These are phyloP conservation scores for Tapirus terrestris DNA, from an alignment of 2,113 vertebrate genomes.

Conservation along the genomic window DNA sequence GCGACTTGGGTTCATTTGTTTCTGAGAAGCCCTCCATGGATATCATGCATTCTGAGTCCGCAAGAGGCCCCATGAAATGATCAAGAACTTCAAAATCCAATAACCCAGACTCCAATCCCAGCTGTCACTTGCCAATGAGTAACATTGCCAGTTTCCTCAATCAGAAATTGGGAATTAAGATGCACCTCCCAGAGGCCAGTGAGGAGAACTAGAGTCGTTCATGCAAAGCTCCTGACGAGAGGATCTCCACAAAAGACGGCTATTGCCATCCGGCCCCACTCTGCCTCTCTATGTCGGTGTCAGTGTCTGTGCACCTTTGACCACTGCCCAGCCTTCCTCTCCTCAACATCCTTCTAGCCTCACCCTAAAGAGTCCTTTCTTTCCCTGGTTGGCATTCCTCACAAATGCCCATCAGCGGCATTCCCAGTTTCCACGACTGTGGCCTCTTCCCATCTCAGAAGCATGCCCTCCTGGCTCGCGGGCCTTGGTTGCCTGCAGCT, in stretches of 20 bases:
- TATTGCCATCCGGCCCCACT: accelerated
- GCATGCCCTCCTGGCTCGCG: neutral
- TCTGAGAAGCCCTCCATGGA: neutral
- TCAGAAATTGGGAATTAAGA: neutral
- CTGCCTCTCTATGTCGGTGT: neutral
- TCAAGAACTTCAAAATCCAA: neutral
- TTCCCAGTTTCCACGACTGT: neutral
- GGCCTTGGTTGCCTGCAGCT: too few relatives aligned
- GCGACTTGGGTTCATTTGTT: neutral
- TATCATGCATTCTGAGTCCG: neutral
- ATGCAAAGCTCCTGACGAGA: neutral
- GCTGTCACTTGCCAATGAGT: neutral
- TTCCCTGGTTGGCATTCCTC: neutral
- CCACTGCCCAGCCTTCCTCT: neutral
- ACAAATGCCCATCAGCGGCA: neutral
- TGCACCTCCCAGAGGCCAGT: neutral
- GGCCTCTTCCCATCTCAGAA: neutral
- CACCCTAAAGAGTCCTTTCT: neutral
- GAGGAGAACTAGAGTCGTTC: neutral
- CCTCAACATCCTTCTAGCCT: neutral
- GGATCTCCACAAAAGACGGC: neutral
- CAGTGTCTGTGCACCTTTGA: neutral
- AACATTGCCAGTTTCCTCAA: neutral
- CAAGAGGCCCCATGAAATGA: neutral
- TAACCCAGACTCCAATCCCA: neutral